Evolutionary conservation across 2,888 invertebrate genomes (phyloP).

Genomic region (Pyrrhia umbra): DNA sequence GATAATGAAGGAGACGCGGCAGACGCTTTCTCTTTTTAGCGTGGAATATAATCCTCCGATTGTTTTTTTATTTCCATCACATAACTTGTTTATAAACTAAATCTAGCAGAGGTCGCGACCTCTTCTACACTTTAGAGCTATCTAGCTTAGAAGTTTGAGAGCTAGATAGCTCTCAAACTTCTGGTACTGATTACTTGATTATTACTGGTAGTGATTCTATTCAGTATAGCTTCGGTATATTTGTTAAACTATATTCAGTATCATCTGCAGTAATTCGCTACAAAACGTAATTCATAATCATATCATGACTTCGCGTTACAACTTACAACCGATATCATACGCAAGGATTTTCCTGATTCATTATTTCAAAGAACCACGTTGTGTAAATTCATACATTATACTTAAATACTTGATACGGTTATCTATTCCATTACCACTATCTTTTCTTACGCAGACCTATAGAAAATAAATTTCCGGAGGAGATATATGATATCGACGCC

Average conservation of each 20-base stretch:
- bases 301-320: constrained; percentile 9
- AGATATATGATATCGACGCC: constrained; percentile 97
- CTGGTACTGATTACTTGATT: no score
- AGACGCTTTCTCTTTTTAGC: constrained; percentile 45
- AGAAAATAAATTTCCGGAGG: constrained; percentile 91
- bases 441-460: constrained; percentile 74
- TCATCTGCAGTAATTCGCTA: no score
- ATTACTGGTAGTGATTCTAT: no score
- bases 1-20: constrained; percentile 17
- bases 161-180: no score
- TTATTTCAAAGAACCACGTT: constrained; percentile 38
- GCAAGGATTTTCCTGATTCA: constrained; percentile 25
- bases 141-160: no score
- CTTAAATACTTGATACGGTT: constrained; percentile 28
- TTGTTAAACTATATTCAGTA: no score
- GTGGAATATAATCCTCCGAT: constrained; percentile 28
- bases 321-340: constrained; percentile 11
- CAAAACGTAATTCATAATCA: background rate
- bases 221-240: no score
- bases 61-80: constrained; percentile 12
- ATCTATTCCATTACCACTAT: constrained; percentile 47
- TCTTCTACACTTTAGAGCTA: background rate
- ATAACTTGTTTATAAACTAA: constrained; percentile 8
- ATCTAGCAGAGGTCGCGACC: constrained; percentile 6
- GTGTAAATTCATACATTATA: constrained; percentile 26